Base-by-base conservation (phyloP, 2,888 invertebrate species). In the Cheilosia urbana region DNA sequence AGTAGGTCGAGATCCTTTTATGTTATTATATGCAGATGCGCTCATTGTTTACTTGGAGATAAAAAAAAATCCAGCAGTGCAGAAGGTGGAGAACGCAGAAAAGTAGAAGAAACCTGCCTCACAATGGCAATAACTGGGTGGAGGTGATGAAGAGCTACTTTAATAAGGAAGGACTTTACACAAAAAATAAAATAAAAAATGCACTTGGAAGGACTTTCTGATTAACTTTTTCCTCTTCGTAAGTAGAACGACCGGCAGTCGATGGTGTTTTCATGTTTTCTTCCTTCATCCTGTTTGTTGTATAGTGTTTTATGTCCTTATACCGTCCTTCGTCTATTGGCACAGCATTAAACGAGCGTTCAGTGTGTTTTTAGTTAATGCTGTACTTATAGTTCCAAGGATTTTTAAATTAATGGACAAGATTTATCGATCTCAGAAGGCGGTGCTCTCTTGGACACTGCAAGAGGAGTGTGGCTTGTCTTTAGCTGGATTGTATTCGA, bases 31-130 rank as follows among this genome's bases (percentile, higher is more conserved):
- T 65, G 57, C 62, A 65, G 72, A 81, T 76, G 81, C 71, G 76
- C 76, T 81, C 51, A 76, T 81, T 81, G 76, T 81, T 81, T 71
- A 65, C 81, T 71, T 53, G 27, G 27, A 69, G 76, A 81, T 76
- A 76, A 27, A 76, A 27, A 76, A 81, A 76, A 60, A 65, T 75
- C 11, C 45, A 60, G 17, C 24, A 15, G 57, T 27, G 57, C 37
- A 49, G 47, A 9, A 45, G 51, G 58, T 40, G 57, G 47, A 51
- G 17, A 21, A 37, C n/a, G 21, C 13, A n/a, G 19, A 51, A 40
- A 19, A 47, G 40, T 37, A 24, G 34, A 65, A 63, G 49, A 62
- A 63, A 75, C 69, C 63, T 71, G 71, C 21, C 51, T 19, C 63
- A 51, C 53, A 53, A 69, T 65, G 53, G 45, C 75, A 75, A 62